Evolutionary conservation across 35 echinoderm and acorn worm genomes (phyloP).

Genomic region (Antedon bifida): DNA sequence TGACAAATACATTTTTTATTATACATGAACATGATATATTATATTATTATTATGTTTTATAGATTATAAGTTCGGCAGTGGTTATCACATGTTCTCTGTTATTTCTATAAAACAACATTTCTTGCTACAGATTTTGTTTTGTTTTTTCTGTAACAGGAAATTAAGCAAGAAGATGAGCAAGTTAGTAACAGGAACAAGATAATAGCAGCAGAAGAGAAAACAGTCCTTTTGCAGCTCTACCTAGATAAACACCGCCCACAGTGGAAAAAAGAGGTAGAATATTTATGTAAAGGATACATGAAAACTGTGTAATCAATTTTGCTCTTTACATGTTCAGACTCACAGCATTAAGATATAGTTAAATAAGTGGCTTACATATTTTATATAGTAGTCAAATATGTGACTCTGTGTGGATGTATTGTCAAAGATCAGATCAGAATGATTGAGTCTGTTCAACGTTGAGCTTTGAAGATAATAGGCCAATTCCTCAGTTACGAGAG

Average conservation of each 20-base stretch:
- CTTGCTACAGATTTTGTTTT: background rate
- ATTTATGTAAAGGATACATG: too few species aligned
- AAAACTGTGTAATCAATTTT: too few species aligned
- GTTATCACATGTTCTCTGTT: background rate
- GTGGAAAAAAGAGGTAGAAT: constrained; percentile 54
- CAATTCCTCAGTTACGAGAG: background rate
- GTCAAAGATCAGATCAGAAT: background rate
- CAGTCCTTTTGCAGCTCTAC: constrained; percentile 46
- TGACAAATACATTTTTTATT: too few species aligned
- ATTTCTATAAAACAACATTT: background rate
- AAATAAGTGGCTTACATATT: too few species aligned
- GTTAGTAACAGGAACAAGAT: constrained; percentile 19
- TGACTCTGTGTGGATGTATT: background rate
- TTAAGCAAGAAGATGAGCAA: constrained; percentile 48
- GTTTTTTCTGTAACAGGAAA: constrained; percentile 22
- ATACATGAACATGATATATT: too few species aligned
- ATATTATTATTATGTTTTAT: too few species aligned
- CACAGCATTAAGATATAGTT: too few species aligned
- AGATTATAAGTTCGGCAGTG: too few species aligned
- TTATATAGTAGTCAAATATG: background rate
- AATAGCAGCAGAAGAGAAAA: constrained; percentile 53
- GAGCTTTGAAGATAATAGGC: background rate
- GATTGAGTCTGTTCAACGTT: background rate
- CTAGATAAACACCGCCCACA: constrained; percentile 43
- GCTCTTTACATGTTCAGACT: too few species aligned